Evolutionary conservation across 2,113 vertebrate genomes (phyloP), one percentile per base, ranked within the genome.

Genomic region (Misgurnus anguillicaudatus): DNA sequence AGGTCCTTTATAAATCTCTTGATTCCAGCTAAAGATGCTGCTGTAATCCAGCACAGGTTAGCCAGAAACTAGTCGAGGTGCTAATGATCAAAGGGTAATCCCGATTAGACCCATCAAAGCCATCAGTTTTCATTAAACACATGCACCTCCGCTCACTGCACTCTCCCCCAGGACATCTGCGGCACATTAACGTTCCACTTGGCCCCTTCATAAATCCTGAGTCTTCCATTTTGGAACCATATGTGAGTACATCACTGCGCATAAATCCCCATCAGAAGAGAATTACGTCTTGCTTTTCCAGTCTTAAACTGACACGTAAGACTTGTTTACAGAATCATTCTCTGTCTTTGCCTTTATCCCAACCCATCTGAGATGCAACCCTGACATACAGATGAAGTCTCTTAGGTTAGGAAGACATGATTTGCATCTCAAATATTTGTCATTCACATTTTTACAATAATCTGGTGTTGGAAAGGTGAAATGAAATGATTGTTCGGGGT

Each of bases 21-120:
- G 74, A 80, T 81, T 71, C 79, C 62, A 75, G 83, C 88, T 88
- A 88, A 85, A 82, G 82, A 85, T 87, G 84, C 47, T 41, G 83
- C 81, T 82, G 63, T 92, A 92, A 91, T 90, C 87, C 85, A 48
- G 62, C 78, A 77, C 87, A 86, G 88, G 81, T 85, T 83, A 79
- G 85, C 85, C 85, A 88, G 87, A 88, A 91, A 89, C 85, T 80
- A 83, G 87, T 84, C 81, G 80, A 87, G 87, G 89, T 90, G 89
- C 85, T 89, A 90, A 90, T 90, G 89, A 92, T 92, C 91, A 92
- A 85, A 89, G 84, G 79, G 70, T 90, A 90, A 92, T 91, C 89
- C 87, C 82, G 84, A 41, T 86, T 85, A 87, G 88, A 61, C 83
- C 87, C 89, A 90, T 93, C 92, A 93, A 91, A 91, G 89, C 87